Conservation (phyloP, 2,113 vertebrate genomes). For the Nothoprocta perdicaria region DNA sequence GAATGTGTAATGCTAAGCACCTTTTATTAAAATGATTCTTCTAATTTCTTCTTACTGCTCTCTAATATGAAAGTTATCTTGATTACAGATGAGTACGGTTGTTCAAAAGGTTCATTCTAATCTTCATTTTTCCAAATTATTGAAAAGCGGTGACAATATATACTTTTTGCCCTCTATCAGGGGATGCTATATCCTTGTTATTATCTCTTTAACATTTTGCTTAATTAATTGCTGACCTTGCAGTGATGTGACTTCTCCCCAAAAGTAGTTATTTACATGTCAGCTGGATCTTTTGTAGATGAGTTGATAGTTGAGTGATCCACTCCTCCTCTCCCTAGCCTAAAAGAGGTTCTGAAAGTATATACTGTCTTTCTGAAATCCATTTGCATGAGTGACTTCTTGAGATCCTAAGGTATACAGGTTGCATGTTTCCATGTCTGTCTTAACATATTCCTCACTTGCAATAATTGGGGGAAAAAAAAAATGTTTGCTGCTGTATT, state of each 20-base stretch:
- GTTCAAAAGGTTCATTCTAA: conserved; percentile 81
- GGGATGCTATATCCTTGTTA: conserved; percentile 11
- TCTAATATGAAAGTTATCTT: conserved; percentile 86
- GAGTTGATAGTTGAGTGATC: conserved; percentile 11
- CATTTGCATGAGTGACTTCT: conserved; percentile 76
- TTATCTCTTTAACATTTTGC: conserved; percentile 6
- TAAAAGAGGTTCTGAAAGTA: conserved; percentile 78
- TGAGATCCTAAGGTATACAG: conserved; percentile 29
- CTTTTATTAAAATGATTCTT: conserved; percentile 72
- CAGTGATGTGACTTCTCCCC: conserved; percentile 27
- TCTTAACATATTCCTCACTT: conserved; percentile 69
- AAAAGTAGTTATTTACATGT: conserved; percentile 15
- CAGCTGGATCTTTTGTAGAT: conserved; percentile 21
- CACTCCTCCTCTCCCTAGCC: neutral
- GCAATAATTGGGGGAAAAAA: conserved; percentile 3
- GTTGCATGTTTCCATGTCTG: conserved; percentile 75
- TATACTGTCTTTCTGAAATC: conserved; percentile 76
- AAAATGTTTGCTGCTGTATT: neutral
- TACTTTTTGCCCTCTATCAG: conserved; percentile 77
- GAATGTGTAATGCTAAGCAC: neutral
- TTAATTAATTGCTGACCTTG: conserved; percentile 15
- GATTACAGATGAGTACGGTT: conserved; percentile 87
- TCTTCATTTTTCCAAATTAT: conserved; percentile 55
- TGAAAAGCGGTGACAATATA: conserved; percentile 75
- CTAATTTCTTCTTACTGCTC: conserved; percentile 78